Percentiles rank a stretch among this genome's conserved stretches.
Conservation (phyloP, 1,140 invertebrate species). For the Apocrypta bakeri region DNA sequence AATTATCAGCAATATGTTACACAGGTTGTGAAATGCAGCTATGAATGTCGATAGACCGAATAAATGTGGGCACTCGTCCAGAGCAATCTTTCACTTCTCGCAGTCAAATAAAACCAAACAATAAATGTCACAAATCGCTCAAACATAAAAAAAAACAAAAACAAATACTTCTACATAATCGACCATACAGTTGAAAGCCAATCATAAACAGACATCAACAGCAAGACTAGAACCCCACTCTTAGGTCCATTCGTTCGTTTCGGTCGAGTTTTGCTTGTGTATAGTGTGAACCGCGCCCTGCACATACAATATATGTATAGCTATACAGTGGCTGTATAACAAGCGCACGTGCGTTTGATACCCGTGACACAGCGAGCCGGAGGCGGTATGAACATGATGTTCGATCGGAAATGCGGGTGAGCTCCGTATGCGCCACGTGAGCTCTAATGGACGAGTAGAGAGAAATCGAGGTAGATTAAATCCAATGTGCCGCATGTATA, state of each 20-base stretch:
- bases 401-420: slow-evolving; percentile 36
- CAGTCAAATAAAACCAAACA: too few species aligned
- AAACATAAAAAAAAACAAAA: too few species aligned
- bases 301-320: too few species aligned
- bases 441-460: slow-evolving; percentile 1
- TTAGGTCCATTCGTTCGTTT: neutral
- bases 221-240: neutral
- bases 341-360: slow-evolving; percentile 11
- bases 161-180: neutral
- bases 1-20: too few species aligned
- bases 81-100: too few species aligned
- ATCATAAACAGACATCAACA: neutral
- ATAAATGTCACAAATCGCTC: too few species aligned
- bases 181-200: neutral
- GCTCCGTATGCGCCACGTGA: slow-evolving; percentile 8
- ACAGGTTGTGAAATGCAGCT: too few species aligned
- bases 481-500: neutral
- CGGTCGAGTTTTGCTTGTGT: neutral
- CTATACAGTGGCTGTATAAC: neutral
- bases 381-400: slow-evolving; percentile 46
- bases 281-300: neutral
- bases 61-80: too few species aligned
- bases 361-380: neutral
- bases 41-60: too few species aligned
- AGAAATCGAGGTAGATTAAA: slow-evolving; percentile 14